Evolutionary conservation across 2,797 vertebrate genomes (phyloP).

Genomic region (Eupleurogrammus muticus): DNA sequence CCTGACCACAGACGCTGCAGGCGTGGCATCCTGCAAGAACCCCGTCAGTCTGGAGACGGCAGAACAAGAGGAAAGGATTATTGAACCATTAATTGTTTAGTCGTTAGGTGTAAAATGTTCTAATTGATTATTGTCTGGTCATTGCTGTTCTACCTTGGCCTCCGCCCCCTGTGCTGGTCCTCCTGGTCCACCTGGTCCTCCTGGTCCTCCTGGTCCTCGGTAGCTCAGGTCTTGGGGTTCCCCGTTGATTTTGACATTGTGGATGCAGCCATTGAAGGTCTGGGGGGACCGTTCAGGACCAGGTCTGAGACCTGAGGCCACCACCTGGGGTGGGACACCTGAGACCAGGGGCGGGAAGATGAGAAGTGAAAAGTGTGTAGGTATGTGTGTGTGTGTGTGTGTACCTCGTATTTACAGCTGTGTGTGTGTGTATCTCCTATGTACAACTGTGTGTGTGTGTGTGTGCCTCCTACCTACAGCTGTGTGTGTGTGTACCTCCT

Average conservation of each 20-base stretch:
- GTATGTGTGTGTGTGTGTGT: slow-evolving; percentile 17
- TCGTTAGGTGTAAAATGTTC: too few relatives aligned
- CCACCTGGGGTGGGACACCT: slow-evolving; percentile 91
- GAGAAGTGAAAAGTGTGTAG: slow-evolving; percentile 11
- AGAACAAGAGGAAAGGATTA: too few relatives aligned
- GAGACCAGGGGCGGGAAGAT: slow-evolving; percentile 83
- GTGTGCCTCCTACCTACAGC: too few relatives aligned
- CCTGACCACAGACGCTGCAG: slow-evolving; percentile 93
- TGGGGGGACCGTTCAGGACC: slow-evolving; percentile 89
- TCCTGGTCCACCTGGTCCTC: too few relatives aligned
- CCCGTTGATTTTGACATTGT: slow-evolving; percentile 93
- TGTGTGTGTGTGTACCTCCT: slow-evolving; percentile 86
- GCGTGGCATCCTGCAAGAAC: slow-evolving; percentile 94
- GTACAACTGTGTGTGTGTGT: too few relatives aligned
- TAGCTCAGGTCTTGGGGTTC: slow-evolving; percentile 93
- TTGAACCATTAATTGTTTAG: too few relatives aligned
- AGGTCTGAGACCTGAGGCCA: slow-evolving; percentile 89
- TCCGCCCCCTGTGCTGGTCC: slow-evolving; percentile 81
- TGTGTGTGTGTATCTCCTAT: neutral
- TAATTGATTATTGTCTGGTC: too few relatives aligned
- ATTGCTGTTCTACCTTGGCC: slow-evolving; percentile 53
- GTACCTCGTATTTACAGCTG: slow-evolving; percentile 2
- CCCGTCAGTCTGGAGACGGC: slow-evolving; percentile 80
- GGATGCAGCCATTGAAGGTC: slow-evolving; percentile 95
- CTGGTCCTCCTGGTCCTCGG: too few relatives aligned